Percentiles rank a stretch among this genome's conserved stretches.
phyloP scores from a whole-genome alignment of 2,888 invertebrate genomes.

The Drosophila falleni region DNA sequence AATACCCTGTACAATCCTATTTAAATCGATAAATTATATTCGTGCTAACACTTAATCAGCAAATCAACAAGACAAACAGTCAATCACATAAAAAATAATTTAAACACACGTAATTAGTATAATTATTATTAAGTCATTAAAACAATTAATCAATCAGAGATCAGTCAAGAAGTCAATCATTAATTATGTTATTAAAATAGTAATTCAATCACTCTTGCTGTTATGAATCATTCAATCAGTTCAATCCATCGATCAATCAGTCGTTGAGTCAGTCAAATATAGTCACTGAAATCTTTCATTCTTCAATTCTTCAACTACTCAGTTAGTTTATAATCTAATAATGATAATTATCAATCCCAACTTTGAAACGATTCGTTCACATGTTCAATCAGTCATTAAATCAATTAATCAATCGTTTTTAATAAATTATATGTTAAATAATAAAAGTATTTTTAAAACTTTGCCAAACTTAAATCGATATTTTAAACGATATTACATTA shows the following conservation, averaged over 20 bases:
- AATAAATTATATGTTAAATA: neutral
- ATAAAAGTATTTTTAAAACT: neutral
- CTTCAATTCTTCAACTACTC: neutral
- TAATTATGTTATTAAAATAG: neutral
- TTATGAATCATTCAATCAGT: no score
- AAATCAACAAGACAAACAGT: neutral
- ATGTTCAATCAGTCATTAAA: neutral
- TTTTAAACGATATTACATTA: neutral
- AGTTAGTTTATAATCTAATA: no score
- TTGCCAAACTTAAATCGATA: neutral
- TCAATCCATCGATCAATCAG: neutral
- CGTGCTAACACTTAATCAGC: neutral
- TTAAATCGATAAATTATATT: neutral
- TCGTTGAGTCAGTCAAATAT: neutral
- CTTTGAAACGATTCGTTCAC: neutral
- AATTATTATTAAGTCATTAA: no score
- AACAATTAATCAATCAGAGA: neutral
- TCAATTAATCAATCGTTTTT: neutral
- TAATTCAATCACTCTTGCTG: neutral
- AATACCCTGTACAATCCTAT: neutral
- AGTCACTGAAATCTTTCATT: neutral
- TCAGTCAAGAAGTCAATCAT: neutral
- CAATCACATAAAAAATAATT: no score
- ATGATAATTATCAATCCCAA: neutral
- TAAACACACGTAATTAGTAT: no score